Evolutionary conservation across 2,797 vertebrate species (phyloP).

Genomic region (Takifugu rubripes): DNA sequence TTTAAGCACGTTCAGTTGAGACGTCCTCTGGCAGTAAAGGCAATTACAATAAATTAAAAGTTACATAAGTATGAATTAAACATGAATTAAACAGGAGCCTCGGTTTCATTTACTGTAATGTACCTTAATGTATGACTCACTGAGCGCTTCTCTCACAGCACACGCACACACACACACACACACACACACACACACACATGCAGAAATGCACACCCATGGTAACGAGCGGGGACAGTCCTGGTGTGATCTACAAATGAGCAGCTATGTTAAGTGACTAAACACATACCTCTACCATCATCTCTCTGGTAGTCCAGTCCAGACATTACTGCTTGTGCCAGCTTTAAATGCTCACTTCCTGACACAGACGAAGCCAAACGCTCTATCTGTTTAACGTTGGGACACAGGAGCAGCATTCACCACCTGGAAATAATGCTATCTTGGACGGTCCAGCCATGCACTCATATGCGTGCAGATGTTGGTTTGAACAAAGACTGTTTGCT

Average conservation of each 20-base stretch:
- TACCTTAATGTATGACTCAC: too few species aligned
- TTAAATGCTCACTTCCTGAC: conserved; percentile 25
- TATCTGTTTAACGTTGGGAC: conserved; percentile 29
- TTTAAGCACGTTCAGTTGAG: too few species aligned
- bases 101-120: too few species aligned
- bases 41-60: too few species aligned
- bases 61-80: too few species aligned
- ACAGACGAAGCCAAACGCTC: conserved; percentile 34
- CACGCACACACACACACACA: background rate
- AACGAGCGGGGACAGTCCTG: conserved; percentile 66
- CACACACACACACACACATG: conserved; percentile 2
- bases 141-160: background rate
- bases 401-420: conserved; percentile 5
- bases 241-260: conserved; percentile 75
- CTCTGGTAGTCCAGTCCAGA: conserved; percentile 68
- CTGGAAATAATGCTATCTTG: too few species aligned
- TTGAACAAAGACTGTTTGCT: background rate
- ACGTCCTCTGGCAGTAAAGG: too few species aligned
- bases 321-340: conserved; percentile 51
- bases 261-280: conserved; percentile 81
- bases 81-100: too few species aligned
- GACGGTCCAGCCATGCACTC: too few species aligned
- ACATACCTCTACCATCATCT: conserved; percentile 72
- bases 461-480: conserved; percentile 3
- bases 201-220: conserved; percentile 52